A percentile compares a stretch with the other conserved stretches of the same genome.
Evolutionary conservation across 2,888 invertebrate species (phyloP).

Genomic region (Parochlus steinenii): DNA sequence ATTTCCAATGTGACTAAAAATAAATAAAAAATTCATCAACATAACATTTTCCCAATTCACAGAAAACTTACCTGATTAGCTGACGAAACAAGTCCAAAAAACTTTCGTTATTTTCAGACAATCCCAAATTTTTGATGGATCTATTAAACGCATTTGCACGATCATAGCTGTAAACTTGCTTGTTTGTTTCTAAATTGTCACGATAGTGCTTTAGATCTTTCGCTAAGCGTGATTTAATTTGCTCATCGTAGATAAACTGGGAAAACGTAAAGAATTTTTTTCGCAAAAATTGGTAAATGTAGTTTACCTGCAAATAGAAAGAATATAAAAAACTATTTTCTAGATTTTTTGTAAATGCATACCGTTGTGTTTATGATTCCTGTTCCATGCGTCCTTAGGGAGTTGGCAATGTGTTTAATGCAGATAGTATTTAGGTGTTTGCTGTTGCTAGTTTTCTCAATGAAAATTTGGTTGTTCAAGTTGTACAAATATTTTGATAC

Average conservation of each 20-base stretch:
- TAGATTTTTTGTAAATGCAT: conserved; percentile 16
- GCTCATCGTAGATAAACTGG: conserved; percentile 94
- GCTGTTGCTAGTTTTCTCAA: conserved; percentile 79
- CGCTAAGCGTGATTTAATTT: conserved; percentile 83
- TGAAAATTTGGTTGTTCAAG: conserved; percentile 89
- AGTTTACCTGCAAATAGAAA: conserved; percentile 40
- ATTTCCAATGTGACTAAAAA: conserved; percentile 33
- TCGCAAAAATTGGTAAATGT: conserved; percentile 83
- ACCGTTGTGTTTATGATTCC: conserved; percentile 93
- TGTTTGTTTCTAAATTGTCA: conserved; percentile 45
- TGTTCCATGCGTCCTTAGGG: conserved; percentile 89
- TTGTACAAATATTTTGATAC: conserved; percentile 89
- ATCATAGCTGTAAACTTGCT: conserved; percentile 65
- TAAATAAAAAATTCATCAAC: neutral
- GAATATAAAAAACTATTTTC: neutral
- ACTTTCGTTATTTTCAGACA: conserved; percentile 64
- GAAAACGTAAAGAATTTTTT: conserved; percentile 89
- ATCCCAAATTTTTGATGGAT: conserved; percentile 73
- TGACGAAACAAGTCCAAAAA: conserved; percentile 87
- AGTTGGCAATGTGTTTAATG: conserved; percentile 89
- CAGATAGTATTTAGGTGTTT: conserved; percentile 92
- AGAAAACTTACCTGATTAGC: conserved; percentile 56
- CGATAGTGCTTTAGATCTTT: conserved; percentile 74
- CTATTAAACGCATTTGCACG: conserved; percentile 87
- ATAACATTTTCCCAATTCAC: too few species aligned